These are phyloP conservation scores for Galbula dea DNA, from an alignment of 2,113 vertebrate species.

Conservation along the genomic window DNA sequence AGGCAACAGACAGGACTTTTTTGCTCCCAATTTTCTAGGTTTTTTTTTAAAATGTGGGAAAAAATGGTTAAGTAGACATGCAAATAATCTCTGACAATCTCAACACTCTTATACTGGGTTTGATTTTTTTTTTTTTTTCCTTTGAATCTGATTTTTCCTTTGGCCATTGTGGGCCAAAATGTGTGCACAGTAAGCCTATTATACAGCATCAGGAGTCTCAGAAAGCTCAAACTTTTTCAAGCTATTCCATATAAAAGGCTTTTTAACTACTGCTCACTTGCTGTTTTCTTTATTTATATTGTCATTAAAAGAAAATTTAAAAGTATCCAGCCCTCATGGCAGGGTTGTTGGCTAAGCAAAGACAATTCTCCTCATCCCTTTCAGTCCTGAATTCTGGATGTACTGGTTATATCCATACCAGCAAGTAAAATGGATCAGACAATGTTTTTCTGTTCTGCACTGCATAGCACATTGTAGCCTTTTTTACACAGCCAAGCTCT, in stretches of 20 bases:
- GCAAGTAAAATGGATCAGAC: background rate
- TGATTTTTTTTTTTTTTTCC: background rate
- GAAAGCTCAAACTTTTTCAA: background rate
- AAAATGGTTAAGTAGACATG: background rate
- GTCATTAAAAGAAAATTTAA: background rate
- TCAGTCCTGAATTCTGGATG: background rate
- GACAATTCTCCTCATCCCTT: background rate
- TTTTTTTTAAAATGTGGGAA: background rate
- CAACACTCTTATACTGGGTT: background rate
- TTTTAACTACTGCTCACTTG: background rate
- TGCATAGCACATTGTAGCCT: background rate
- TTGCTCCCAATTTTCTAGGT: background rate
- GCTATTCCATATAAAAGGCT: background rate
- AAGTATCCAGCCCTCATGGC: background rate
- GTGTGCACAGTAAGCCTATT: background rate
- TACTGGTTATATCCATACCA: background rate
- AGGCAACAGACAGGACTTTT: background rate
- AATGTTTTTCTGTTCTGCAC: background rate
- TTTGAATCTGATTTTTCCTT: background rate
- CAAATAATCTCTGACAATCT: background rate
- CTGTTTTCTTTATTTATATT: background rate
- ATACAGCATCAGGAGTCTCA: background rate
- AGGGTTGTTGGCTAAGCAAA: background rate
- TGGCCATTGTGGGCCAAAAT: background rate
- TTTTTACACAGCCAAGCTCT: background rate